Evolutionary conservation across 2,113 vertebrate species (phyloP), one percentile per base, ranked within the genome.

Genomic region (Apeltes quadracus): DNA sequence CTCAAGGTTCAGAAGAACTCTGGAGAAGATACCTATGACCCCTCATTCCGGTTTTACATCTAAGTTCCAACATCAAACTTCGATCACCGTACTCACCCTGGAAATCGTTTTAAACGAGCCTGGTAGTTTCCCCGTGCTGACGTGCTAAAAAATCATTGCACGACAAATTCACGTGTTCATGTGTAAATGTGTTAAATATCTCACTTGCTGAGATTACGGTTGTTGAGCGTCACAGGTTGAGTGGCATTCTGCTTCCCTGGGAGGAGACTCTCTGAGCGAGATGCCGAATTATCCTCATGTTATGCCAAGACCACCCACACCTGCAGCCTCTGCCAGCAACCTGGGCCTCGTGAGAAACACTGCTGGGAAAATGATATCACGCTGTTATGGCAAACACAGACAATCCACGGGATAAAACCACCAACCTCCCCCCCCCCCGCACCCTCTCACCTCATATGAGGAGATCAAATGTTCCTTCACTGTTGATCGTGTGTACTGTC

Each of bases 281-380:
- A 43, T 39, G 51, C 38, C 12, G 4, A 55, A 43, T 70, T 50
- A 74, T 68, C 48, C 10, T 57, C 56, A 78, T 68, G 18, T 68
- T 25, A 8, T 50, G 67, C 76, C 79, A 83, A 72, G 81, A 83
- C 77, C 77, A 75, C 70, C 73, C 77, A 78, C 69, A 55, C 61
- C 55, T 55, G 61, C 61, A 61, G 51, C 39, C 58, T 68, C 57
- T 65, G 74, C 75, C 55, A 78, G 66, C 27, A 62, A 67, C 74
- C 55, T 75, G 36, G 74, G 61, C 59, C 34, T 65, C 12, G 16
- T 69, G 69, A 76, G 75, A 75, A 54, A 32, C 55, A 43, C 29
- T 22, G 38, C 50, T 61, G 63, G 64, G 59, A 72, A 76, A 62
- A 36, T 39, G 34, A 46, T 59, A 68, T 63, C 12, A 27, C 29